Evolutionary conservation across 2,113 vertebrate species (phyloP).

Genomic region (Lasiurus borealis): DNA sequence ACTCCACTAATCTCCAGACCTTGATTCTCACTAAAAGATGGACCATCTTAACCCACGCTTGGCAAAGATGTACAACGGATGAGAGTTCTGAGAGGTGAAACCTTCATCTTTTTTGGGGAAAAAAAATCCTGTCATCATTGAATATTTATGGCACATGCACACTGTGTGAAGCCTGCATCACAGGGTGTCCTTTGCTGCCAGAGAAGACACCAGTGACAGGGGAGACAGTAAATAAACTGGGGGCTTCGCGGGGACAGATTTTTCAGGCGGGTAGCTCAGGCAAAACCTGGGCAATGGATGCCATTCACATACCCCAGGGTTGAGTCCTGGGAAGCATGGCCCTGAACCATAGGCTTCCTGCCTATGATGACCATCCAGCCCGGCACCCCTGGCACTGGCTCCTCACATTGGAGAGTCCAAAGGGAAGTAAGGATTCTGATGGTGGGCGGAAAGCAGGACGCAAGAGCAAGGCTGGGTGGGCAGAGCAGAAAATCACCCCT

Average conservation of each 20-base stretch:
- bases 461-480: not conserved
- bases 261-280: not conserved
- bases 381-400: not conserved
- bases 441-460: not conserved
- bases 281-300: not conserved
- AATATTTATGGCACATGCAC: constrained; percentile 52
- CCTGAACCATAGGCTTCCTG: not conserved
- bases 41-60: constrained; percentile 63
- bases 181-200: constrained; percentile 40
- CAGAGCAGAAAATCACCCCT: not conserved
- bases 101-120: constrained; percentile 50
- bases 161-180: not conserved
- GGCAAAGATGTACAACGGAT: constrained; percentile 59
- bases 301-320: fast-evolving
- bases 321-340: not conserved
- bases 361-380: not conserved
- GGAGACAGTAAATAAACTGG: constrained; percentile 4
- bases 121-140: constrained; percentile 43
- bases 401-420: not conserved
- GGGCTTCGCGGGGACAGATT: constrained; percentile 26
- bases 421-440: not conserved
- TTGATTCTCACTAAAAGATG: constrained; percentile 56
- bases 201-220: not conserved
- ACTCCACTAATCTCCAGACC: constrained; percentile 77
- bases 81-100: constrained; percentile 52